These are phyloP conservation scores for Pseudochaenichthys georgianus DNA, from an alignment of 2,797 vertebrate genomes.

Conservation along the genomic window DNA sequence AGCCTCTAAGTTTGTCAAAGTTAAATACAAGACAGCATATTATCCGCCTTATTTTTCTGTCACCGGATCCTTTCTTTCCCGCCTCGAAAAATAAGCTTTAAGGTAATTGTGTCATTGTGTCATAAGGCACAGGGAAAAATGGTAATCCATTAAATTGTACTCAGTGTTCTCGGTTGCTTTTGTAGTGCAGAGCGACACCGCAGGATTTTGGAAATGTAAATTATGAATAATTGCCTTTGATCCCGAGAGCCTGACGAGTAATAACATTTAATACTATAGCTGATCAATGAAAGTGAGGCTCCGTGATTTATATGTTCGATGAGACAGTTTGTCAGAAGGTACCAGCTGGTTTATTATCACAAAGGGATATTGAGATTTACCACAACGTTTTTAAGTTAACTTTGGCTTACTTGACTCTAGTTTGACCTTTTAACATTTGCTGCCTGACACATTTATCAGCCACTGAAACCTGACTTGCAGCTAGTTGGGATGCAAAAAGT, in stretches of 20 bases:
- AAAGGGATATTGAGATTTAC: slow-evolving; percentile 25
- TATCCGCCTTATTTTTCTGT: slow-evolving; percentile 71
- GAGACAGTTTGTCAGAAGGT: slow-evolving; percentile 28
- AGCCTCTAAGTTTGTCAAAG: slow-evolving; percentile 74
- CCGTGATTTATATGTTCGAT: slow-evolving; percentile 22
- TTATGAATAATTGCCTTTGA: slow-evolving; percentile 79
- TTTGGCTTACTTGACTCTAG: slow-evolving; percentile 23
- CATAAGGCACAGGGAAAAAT: slow-evolving; percentile 66
- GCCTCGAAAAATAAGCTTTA: slow-evolving; percentile 75
- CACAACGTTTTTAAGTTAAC: slow-evolving; percentile 18
- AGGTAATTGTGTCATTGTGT: slow-evolving; percentile 80
- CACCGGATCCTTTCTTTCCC: slow-evolving; percentile 65
- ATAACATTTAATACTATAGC: slow-evolving; percentile 69
- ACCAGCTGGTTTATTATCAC: slow-evolving; percentile 36
- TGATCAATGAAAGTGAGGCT: slow-evolving; percentile 61
- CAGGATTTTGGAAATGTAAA: slow-evolving; percentile 71
- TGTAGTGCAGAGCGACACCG: slow-evolving; percentile 56
- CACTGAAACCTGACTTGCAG: slow-evolving; percentile 19
- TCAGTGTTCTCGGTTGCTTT: slow-evolving; percentile 68
- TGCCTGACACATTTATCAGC: slow-evolving; percentile 20
- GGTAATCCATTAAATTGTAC: slow-evolving; percentile 79
- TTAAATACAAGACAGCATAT: slow-evolving; percentile 71
- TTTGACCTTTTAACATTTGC: slow-evolving; percentile 52
- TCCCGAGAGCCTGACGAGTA: slow-evolving; percentile 66
- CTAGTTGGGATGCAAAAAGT: slow-evolving; percentile 51